These are phyloP conservation scores for Hypothenemus hampei DNA, from an alignment of 1,140 invertebrate genomes.

Conservation along the genomic window DNA sequence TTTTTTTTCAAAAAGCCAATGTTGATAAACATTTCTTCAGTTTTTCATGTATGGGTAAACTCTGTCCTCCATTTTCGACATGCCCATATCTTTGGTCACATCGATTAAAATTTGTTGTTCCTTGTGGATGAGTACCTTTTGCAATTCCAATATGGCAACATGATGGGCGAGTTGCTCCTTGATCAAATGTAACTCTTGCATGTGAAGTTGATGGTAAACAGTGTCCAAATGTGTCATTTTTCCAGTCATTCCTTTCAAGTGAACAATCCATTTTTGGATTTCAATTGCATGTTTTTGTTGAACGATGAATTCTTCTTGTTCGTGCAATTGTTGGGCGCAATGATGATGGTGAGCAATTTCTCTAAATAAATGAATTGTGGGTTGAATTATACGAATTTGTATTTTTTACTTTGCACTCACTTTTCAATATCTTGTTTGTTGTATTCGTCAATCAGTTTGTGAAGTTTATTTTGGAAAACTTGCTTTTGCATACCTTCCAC, in stretches of 20 bases:
- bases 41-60: no score
- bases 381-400: not conserved
- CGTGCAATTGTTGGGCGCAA: constrained; percentile 2
- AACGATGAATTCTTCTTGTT: not conserved
- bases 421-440: constrained; percentile 1
- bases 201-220: not conserved
- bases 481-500: not conserved
- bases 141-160: not conserved
- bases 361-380: not conserved
- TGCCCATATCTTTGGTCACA: no score
- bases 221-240: not conserved
- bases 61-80: no score
- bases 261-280: not conserved
- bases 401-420: no score
- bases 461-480: not conserved
- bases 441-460: not conserved
- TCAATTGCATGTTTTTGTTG: constrained; percentile 2
- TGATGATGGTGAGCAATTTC: constrained; percentile 5
- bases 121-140: not conserved
- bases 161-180: constrained; percentile 1
- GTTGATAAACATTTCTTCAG: no score
- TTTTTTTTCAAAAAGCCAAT: no score
- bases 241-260: not conserved
- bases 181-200: not conserved
- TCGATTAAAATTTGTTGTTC: not conserved